Evolutionary conservation across 1,140 invertebrate species (phyloP), one percentile per base, ranked within the genome.

Genomic region (Frieseomelitta varia): DNA sequence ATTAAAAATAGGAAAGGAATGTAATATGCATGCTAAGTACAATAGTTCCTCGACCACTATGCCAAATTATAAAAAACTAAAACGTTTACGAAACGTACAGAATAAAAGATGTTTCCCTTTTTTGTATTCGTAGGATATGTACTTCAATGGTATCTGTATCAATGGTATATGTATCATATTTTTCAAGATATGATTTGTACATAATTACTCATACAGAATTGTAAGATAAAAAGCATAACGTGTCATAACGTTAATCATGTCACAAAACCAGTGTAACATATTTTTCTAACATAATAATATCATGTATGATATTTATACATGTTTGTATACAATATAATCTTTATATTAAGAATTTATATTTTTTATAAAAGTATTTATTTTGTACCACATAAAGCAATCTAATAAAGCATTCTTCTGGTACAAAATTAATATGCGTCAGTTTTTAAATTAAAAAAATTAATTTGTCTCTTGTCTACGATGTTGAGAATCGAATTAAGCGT

Each of bases 281-380:
- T 88, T 88, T 85, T 88, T 85, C 51, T 76, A 88, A 78, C 39
- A 30, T 56, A 73, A 58, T 67, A 78, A 4, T 76, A 61, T 56
- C 39, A 55, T 80, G n/a, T 80, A 72, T 30, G 14, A 78, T 65
- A 82, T 17, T 63, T 79, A 75, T 83, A 65, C 85, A 61, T 68
- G 47, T 81, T 90, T 74, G 39, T 79, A 73, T 79, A 86, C 56
- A n/a, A 68, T 55, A 19, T 27, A 56, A 24, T 27, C 27, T 27
- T n/a, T 61, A 17, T 72, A 56, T 74, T 39, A 79, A 79, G 82
- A 73, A 90, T 91, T 91, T 91, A 90, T 92, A 92, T 92, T 92
- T 92, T 90, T 91, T 90, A 86, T 90, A 91, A 90, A 88, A 81
- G 63, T 86, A 88, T 91, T 87, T 91, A 90, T 79, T 88, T 88